Evolutionary conservation across 2,888 invertebrate species (phyloP).

Genomic region (Phalera bucephala): DNA sequence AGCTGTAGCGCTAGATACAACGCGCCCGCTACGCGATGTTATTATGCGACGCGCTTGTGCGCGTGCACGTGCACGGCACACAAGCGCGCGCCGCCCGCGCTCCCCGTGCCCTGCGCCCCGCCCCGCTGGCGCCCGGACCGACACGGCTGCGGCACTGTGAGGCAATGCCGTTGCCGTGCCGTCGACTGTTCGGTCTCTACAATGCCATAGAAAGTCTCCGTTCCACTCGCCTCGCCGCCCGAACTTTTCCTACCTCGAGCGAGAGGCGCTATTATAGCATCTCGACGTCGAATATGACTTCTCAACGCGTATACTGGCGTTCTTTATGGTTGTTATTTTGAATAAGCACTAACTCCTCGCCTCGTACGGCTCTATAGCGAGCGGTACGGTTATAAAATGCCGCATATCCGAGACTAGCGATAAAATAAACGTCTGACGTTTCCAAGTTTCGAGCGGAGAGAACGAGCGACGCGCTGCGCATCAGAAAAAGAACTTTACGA

Average conservation of each 20-base stretch:
- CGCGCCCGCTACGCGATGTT: constrained; percentile 71
- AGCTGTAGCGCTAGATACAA: constrained; percentile 70
- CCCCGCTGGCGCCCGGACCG: constrained; percentile 48
- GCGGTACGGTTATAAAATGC: constrained; percentile 72
- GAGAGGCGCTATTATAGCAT: constrained; percentile 59
- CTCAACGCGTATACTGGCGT: constrained; percentile 44
- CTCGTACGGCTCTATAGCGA: constrained; percentile 46
- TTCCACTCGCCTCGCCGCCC: constrained; percentile 72
- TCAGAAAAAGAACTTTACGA: constrained; percentile 84
- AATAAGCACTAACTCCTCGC: constrained; percentile 65
- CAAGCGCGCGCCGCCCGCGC: constrained; percentile 33
- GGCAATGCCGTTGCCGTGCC: constrained; percentile 71
- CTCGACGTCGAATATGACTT: constrained; percentile 39
- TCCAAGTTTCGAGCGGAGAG: constrained; percentile 78
- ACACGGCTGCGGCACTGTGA: constrained; percentile 66
- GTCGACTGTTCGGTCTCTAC: constrained; percentile 74
- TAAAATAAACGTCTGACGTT: constrained; percentile 80
- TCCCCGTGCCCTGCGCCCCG: constrained; percentile 36
- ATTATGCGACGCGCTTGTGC: constrained; percentile 57
- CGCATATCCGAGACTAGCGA: constrained; percentile 71
- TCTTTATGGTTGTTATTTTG: constrained; percentile 69
- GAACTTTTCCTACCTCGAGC: constrained; percentile 76
- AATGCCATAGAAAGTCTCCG: constrained; percentile 82
- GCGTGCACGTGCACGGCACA: constrained; percentile 47
- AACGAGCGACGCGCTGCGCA: constrained; percentile 78